phyloP scores from a whole-genome alignment of 2,797 vertebrate genomes.

The Sciurus vulgaris region DNA sequence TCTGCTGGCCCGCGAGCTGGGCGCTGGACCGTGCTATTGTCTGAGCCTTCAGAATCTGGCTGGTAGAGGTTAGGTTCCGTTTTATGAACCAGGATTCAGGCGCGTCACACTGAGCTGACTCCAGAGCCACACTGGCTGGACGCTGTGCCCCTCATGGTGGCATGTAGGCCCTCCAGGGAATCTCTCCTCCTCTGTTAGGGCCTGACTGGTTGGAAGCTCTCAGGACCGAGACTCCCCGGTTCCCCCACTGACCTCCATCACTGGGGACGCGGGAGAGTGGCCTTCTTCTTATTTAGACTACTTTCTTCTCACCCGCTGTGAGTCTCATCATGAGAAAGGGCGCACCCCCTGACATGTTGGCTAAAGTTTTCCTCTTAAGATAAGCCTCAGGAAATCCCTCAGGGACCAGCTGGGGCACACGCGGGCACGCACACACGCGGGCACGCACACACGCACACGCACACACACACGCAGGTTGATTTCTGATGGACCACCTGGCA shows the following conservation, averaged over 20 bases:
- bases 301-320: not conserved
- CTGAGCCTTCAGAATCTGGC: too few relatives aligned
- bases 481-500: too few relatives aligned
- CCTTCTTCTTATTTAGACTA: not conserved
- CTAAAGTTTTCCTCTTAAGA: not conserved
- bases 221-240: too few relatives aligned
- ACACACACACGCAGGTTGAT: too few relatives aligned
- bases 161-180: accelerated
- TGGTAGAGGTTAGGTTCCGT: too few relatives aligned
- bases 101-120: not conserved
- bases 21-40: accelerated
- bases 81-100: not conserved
- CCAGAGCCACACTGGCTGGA: not conserved
- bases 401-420: not conserved
- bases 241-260: not conserved
- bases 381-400: not conserved
- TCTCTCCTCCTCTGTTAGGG: not conserved
- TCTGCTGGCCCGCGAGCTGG: accelerated
- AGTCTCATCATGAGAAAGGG: not conserved
- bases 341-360: too few relatives aligned
- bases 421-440: too few relatives aligned
- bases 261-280: accelerated
- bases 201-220: too few relatives aligned
- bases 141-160: accelerated
- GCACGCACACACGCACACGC: too few relatives aligned